phyloP scores from a whole-genome alignment of 2,113 vertebrate genomes.

The Bombycilla garrulus region DNA sequence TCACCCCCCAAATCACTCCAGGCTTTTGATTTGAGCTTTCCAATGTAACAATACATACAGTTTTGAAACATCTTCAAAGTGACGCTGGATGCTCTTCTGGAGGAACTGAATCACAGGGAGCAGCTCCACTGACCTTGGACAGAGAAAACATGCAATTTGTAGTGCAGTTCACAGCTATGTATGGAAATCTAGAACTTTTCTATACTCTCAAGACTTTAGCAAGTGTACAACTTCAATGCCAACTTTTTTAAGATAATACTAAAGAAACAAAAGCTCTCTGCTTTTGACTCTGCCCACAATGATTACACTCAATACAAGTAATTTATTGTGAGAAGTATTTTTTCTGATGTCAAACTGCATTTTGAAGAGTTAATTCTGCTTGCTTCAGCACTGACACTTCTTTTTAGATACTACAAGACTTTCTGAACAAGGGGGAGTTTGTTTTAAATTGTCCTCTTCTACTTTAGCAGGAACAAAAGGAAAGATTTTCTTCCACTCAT shows the following conservation, averaged over 20 bases:
- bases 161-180: neutral
- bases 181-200: neutral
- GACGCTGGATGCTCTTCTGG: constrained; percentile 89
- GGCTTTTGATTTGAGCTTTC: neutral
- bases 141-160: neutral
- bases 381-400: neutral
- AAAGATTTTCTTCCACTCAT: neutral
- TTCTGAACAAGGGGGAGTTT: neutral
- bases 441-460: neutral
- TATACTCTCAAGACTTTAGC: neutral
- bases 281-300: neutral
- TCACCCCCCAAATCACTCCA: neutral
- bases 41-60: constrained; percentile 78
- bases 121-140: constrained; percentile 80
- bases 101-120: constrained; percentile 88
- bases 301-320: neutral
- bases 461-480: neutral
- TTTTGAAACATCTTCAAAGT: constrained; percentile 87
- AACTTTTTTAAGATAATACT: neutral
- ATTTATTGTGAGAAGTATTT: neutral
- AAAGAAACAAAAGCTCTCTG: neutral
- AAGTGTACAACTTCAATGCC: neutral
- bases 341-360: neutral
- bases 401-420: neutral
- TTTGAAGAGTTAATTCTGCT: neutral